Evolutionary conservation across 2,888 invertebrate species (phyloP), one percentile per base, ranked within the genome.

Genomic region (Caenorhabditis sp.): DNA sequence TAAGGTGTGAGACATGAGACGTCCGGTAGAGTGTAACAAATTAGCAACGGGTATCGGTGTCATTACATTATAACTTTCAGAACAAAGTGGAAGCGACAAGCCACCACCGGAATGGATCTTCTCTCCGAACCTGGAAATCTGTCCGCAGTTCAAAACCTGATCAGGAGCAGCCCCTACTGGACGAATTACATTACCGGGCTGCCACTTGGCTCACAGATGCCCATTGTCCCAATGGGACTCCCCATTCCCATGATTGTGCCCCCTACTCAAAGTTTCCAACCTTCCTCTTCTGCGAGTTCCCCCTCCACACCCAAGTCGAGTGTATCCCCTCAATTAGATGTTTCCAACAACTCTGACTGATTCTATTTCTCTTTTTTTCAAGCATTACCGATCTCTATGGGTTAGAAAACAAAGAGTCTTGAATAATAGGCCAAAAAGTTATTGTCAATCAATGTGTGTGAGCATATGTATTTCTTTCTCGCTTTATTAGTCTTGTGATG

Each of bases 81-180:
- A 90, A 98, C 98, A 90, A 98, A 98, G 92, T 99, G 98, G 98
- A 98, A 98, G 91, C 93, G 98, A 1, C 98, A 98, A 90, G 96
- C 98, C 15, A 96, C 98, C 0, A 98, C 98, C 2, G 97, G 98
- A 0, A 91, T 97, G 84, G 99, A 99, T 90, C 92, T 99, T 41
- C 91, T 99, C 66, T 95, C 96, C 2, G 99, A 99, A 90, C 96
- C 97, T 0, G 96, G 96, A 8, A 98, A 97, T 91, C 95, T 95
- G 91, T 96, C 96, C 1, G 98, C 98, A n/a, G 95, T 99, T 89
- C 93, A 97, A 78, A 92, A 98, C 79, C 88, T 92, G 9, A 70
- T 88, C 30, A 77, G 85, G n/a, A 83, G 78, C 52, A 86, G 85
- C 70, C 87, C 88, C 39, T 89, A 88, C 65, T 89, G 88, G 89